These are phyloP conservation scores for Microtus ochrogaster DNA, from an alignment of 2,113 vertebrate genomes.

Conservation along the genomic window DNA sequence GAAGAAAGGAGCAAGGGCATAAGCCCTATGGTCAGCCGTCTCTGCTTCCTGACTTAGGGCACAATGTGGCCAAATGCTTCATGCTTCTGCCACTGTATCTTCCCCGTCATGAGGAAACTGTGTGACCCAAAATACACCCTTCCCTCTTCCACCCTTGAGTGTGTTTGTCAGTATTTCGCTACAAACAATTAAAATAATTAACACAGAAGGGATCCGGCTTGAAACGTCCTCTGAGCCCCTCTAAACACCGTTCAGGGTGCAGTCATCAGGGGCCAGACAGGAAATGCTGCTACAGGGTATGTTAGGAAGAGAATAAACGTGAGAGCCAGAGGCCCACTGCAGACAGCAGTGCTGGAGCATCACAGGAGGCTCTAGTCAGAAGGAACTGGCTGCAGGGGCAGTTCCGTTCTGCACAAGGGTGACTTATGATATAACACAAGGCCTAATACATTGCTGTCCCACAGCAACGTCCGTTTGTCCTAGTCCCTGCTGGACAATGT, in stretches of 20 bases:
- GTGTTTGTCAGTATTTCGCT: neutral
- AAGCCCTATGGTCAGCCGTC: neutral
- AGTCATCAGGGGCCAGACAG: neutral
- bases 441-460: neutral
- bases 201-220: neutral
- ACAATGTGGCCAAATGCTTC: neutral
- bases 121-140: neutral
- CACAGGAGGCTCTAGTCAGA: neutral
- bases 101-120: neutral
- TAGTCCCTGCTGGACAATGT: neutral
- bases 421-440: neutral
- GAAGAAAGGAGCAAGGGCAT: too few relatives aligned
- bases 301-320: neutral
- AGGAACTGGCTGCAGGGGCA: neutral
- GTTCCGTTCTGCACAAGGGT: neutral
- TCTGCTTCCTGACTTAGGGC: neutral
- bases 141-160: neutral
- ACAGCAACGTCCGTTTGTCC: neutral
- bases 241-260: neutral
- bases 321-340: neutral
- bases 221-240: neutral
- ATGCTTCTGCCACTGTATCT: neutral
- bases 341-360: fast-evolving
- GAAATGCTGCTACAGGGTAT: neutral
- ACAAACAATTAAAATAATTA: neutral